Evolutionary conservation across 2,797 vertebrate genomes (phyloP).

Genomic region (Psittacula echo): DNA sequence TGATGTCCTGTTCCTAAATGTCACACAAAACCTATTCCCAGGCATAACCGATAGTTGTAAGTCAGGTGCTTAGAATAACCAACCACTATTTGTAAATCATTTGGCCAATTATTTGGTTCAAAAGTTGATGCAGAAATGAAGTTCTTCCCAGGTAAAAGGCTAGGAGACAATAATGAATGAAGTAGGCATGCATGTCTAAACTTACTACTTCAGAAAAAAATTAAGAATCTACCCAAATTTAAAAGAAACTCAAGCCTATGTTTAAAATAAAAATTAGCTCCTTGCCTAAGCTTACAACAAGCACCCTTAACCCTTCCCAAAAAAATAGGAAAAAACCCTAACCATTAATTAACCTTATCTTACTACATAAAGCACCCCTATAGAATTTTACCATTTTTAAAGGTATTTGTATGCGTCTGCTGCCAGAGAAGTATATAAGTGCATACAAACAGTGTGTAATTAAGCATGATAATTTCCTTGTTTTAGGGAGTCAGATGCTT

Average conservation of each 20-base stretch:
- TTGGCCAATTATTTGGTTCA: background rate
- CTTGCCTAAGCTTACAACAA: background rate
- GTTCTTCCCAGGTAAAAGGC: rapidly evolving
- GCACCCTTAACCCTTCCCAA: background rate
- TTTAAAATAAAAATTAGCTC: background rate
- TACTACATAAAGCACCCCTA: background rate
- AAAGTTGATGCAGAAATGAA: background rate
- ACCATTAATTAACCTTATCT: background rate
- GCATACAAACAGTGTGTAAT: background rate
- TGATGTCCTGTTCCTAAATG: background rate
- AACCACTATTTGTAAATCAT: background rate
- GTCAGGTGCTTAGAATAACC: background rate
- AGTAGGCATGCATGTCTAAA: background rate
- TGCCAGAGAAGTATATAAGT: background rate
- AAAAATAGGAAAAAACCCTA: rapidly evolving
- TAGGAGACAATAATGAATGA: background rate
- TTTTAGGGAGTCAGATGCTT: background rate
- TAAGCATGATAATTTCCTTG: background rate
- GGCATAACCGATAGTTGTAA: background rate
- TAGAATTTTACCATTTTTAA: background rate
- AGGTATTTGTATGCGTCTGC: background rate
- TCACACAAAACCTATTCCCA: background rate
- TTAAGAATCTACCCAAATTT: background rate
- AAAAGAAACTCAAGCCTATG: background rate
- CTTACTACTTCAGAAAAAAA: background rate